Evolutionary conservation across 2,797 vertebrate species (phyloP), one percentile per base, ranked within the genome.

Genomic region (Diglossa cyanea): DNA sequence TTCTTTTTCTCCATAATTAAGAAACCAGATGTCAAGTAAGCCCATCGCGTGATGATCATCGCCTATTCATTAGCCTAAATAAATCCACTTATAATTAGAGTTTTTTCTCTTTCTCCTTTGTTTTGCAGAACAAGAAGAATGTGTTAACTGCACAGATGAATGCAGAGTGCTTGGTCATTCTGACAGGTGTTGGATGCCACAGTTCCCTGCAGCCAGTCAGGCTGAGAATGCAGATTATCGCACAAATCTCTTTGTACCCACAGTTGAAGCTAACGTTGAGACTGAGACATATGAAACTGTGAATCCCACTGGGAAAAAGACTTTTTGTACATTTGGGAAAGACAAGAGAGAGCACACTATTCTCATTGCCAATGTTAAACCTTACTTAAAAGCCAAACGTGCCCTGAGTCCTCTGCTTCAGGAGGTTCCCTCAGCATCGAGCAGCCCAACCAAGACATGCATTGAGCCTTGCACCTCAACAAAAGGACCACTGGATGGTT

Each of bases 151-250:
- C 96, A 99, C 99, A 67, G 99, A 99, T 93, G 99, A 99, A 98
- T 99, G 99, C 97, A 98, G 99, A 98, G 99, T 99, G 62, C 98
- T 99, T 98, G 99, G 99, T 97, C 99, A 99, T 98, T 99, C 99
- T 77, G 99, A 99, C 98, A 99, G 99, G 96, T 99, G 99, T 97
- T 99, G 99, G 99, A 99, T 99, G 99, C 99, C 99, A 96, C 99
- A 99, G 98, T 99, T 99, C 98, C 99, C 99, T 33, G 96, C 98
- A 88, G 98, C 98, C 97, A 99, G 98, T 97, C 99, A 99, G 97
- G 99, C 99, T 81, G 99, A 99, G 98, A 99, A 99, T 57, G 98
- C 99, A 53, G 99, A 99, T 98, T 99, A 99, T 98, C 99, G 99
- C 98, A 99, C 99, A 98, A 99, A 99, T 98, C 98, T 99, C 98